Conservation (phyloP, 1,140 invertebrate species). For the Tenebrio molitor region DNA sequence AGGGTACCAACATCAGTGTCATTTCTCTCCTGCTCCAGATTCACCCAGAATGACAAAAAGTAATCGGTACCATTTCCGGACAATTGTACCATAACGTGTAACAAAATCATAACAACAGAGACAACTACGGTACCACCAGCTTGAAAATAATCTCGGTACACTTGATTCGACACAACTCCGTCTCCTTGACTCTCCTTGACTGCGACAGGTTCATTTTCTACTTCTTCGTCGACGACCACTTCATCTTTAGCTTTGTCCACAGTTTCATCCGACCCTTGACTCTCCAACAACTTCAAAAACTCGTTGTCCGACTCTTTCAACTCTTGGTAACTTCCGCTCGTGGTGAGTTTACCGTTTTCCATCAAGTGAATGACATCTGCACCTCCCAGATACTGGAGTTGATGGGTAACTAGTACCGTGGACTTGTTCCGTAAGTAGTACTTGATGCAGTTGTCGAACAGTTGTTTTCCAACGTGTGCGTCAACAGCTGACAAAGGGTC, state of each 20-base stretch:
- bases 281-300: constrained; percentile 53
- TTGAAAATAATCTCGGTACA: constrained; percentile 74
- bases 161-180: constrained; percentile 71
- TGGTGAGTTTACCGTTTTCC: constrained; percentile 72
- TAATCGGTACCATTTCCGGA: constrained; percentile 76
- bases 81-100: constrained; percentile 73
- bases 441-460: constrained; percentile 79
- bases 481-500: constrained; percentile 89
- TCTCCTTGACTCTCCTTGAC: constrained; percentile 50
- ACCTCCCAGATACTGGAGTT: constrained; percentile 84
- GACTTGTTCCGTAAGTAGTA: constrained; percentile 80
- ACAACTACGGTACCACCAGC: constrained; percentile 70
- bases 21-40: neutral
- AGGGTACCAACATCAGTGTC: neutral
- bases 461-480: constrained; percentile 76
- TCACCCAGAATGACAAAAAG: constrained; percentile 69
- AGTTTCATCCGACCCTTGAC: constrained; percentile 65
- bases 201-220: constrained; percentile 19
- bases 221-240: no score
- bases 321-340: constrained; percentile 73
- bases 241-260: constrained; percentile 51
- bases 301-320: constrained; percentile 66
- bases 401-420: constrained; percentile 86
- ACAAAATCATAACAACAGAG: constrained; percentile 67
- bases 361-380: constrained; percentile 77